Evolutionary conservation across 1,140 invertebrate species (phyloP).

Genomic region (Rhyzopertha dominica): DNA sequence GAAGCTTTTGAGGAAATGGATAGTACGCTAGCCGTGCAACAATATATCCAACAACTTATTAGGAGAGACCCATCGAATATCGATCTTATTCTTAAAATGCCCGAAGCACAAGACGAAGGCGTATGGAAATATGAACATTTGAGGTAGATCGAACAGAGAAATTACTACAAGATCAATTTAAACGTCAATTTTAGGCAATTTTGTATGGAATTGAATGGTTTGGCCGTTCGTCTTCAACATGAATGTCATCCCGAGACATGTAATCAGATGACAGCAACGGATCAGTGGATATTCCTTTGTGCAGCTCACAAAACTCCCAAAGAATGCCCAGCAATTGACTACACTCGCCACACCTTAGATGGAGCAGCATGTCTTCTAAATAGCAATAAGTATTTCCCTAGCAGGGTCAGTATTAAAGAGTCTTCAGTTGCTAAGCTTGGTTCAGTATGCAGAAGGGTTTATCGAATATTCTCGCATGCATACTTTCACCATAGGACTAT

Average conservation of each 20-base stretch:
- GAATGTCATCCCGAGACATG: conserved; percentile 97
- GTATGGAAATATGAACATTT: conserved; percentile 99
- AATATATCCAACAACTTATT: conserved; percentile 98
- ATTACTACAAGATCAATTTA: conserved; percentile 1
- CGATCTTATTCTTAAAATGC: conserved; percentile 91
- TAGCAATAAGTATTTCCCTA: conserved; percentile 99
- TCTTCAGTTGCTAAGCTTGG: conserved; percentile 97
- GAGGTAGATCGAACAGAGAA: conserved; percentile 48
- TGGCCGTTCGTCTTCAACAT: conserved; percentile 87
- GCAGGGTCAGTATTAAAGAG: conserved; percentile 98
- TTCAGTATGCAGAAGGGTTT: conserved; percentile 96
- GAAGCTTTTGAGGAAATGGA: conserved; percentile 99
- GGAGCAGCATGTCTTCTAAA: conserved; percentile 97
- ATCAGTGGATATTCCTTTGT: conserved; percentile 99
- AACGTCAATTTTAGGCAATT: conserved; percentile 90
- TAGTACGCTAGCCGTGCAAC: conserved; percentile 95
- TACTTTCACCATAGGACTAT: conserved; percentile 96
- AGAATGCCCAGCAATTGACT: conserved; percentile 99
- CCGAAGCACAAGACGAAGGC: conserved; percentile 96
- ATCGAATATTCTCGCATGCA: conserved; percentile 99
- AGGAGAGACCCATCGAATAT: conserved; percentile 88
- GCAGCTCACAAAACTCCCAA: conserved; percentile 99
- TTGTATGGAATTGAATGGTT: conserved; percentile 97
- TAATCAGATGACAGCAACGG: conserved; percentile 99
- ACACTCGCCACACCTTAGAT: conserved; percentile 98